Evolutionary conservation across 2,888 invertebrate genomes (phyloP), one percentile per base, ranked within the genome.

Genomic region (Xanthorhoe spadicearia): DNA sequence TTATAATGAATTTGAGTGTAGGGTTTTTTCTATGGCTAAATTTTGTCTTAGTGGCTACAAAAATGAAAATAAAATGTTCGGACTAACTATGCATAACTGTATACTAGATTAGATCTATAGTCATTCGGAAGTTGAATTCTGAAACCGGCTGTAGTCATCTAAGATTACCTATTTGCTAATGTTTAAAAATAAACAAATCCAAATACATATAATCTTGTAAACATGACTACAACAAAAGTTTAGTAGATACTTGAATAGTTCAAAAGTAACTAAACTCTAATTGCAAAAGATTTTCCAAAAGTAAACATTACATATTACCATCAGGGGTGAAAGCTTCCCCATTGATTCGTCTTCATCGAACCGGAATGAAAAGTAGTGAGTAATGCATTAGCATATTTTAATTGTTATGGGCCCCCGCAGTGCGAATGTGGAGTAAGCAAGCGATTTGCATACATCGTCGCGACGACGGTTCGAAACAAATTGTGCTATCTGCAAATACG

Each of bases 361-460:
- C 75, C 75, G 85, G 86, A 89, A 90, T 88, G 87, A 88, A 91
- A 92, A 90, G 89, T 91, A 90, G 90, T 91, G 85, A 85, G 88
- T 89, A 87, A 92, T 89, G 76, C 81, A 93, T 93, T 92, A 91
- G 88, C 93, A 93, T 92, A 93, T 93, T 93, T 92, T 93, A 92
- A 92, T 92, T 92, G 91, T 92, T 85, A 86, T 84, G 82, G 83
- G 69, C 75, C 69, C 76, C 74, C 70, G 78, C 78, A 76, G 84
- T 84, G 88, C 81, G 87, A 90, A 89, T 88, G 83, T 85, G 85
- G 84, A 83, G 83, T 87, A 86, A 87, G 89, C 83, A 82, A 79
- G 70, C 76, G 77, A 90, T 92, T 91, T 90, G 85, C 90, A 91
- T 90, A 90, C 83, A 85, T 84, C 82, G 84, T 80, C 81, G 77